A percentile compares a stretch with the other conserved stretches of the same genome.
Evolutionary conservation across 2,797 vertebrate species (phyloP).

Genomic region (Ctenosaura bakeri): DNA sequence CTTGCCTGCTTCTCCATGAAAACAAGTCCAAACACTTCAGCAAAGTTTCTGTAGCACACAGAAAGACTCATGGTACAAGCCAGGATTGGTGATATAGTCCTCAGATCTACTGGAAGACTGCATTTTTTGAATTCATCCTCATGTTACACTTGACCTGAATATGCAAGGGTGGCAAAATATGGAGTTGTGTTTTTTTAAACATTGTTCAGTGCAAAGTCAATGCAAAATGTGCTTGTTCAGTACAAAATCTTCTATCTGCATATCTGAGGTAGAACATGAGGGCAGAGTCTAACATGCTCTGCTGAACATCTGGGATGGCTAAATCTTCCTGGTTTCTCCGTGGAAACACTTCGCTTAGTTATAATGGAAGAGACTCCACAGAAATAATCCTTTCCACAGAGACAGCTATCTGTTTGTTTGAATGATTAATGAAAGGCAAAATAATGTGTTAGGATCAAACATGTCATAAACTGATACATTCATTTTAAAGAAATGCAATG

Average conservation of each 20-base stretch:
- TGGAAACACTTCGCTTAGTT: no score
- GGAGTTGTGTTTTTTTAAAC: no score
- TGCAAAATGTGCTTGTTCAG: background rate
- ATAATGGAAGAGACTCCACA: background rate
- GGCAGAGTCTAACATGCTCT: background rate
- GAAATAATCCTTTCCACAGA: background rate
- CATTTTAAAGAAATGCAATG: background rate
- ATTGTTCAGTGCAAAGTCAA: background rate
- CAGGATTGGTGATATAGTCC: background rate
- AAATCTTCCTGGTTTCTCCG: background rate
- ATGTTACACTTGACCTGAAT: background rate
- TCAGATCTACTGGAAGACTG: background rate
- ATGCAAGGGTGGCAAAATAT: background rate
- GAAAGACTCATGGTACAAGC: background rate
- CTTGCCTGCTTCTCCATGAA: background rate
- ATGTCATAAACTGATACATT: background rate
- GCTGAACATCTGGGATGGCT: background rate
- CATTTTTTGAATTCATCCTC: background rate
- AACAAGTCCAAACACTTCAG: background rate
- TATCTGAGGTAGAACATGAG: background rate
- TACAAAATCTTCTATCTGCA: background rate
- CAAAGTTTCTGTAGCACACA: background rate
- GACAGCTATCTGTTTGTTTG: background rate
- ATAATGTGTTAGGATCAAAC: background rate
- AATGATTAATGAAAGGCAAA: conserved; percentile 12